Conservation (phyloP, 2,888 invertebrate genomes). For the Euplagia quadripunctaria region DNA sequence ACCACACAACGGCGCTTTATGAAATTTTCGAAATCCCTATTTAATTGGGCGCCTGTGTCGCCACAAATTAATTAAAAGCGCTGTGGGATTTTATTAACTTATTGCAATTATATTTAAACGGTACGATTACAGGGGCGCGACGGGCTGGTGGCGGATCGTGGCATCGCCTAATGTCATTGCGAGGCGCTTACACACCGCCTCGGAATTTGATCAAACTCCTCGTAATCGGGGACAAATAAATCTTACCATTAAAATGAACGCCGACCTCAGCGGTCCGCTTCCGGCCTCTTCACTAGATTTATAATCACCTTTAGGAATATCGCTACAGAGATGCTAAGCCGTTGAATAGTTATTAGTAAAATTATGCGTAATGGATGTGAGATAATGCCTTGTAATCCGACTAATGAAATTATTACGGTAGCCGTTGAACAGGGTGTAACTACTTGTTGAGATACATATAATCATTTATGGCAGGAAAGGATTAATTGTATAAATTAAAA, state of each 20-base stretch:
- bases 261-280: constrained; percentile 69
- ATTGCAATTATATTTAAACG: constrained; percentile 84
- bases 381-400: constrained; percentile 63
- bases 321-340: constrained; percentile 65
- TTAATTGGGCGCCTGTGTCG: constrained; percentile 77
- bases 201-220: constrained; percentile 79
- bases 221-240: constrained; percentile 81
- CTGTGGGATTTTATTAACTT: constrained; percentile 82
- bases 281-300: constrained; percentile 81
- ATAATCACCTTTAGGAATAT: constrained; percentile 77
- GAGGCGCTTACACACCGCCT: constrained; percentile 65
- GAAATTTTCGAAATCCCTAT: constrained; percentile 75
- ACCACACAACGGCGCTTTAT: constrained; percentile 66
- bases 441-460: constrained; percentile 40
- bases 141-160: constrained; percentile 50
- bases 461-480: constrained; percentile 38
- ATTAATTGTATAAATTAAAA: constrained; percentile 29
- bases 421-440: constrained; percentile 46
- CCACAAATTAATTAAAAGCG: constrained; percentile 83
- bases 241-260: constrained; percentile 82
- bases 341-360: constrained; percentile 68
- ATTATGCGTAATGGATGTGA: constrained; percentile 62
- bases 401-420: constrained; percentile 60
- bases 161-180: constrained; percentile 66
- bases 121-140: constrained; percentile 69